Evolutionary conservation across 2,888 invertebrate genomes (phyloP).

Genomic region (Cheilosia variabilis): DNA sequence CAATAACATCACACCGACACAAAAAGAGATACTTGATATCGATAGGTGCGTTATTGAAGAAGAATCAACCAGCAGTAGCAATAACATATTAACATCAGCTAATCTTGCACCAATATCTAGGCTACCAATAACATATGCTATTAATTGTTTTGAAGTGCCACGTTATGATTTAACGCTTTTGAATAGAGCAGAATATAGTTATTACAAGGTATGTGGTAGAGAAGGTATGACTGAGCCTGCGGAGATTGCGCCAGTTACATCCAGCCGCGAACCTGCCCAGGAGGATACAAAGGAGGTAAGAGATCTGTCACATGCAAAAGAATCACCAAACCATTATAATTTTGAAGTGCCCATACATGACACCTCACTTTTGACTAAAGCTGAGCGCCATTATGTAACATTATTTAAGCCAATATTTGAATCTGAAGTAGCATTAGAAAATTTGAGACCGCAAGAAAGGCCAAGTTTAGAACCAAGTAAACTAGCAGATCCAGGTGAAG

Average conservation of each 20-base stretch:
- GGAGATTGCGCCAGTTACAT: slow-evolving; percentile 22
- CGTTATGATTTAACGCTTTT: slow-evolving; percentile 72
- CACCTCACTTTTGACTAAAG: slow-evolving; percentile 28
- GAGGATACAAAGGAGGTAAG: slow-evolving; percentile 54
- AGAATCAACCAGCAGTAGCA: slow-evolving; percentile 44
- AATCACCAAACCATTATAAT: slow-evolving; percentile 50
- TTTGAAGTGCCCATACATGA: slow-evolving; percentile 68
- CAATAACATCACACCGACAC: slow-evolving; percentile 50
- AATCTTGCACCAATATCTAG: slow-evolving; percentile 68
- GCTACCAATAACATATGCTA: slow-evolving; percentile 68
- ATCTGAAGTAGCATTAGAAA: background rate
- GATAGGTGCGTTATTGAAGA: slow-evolving; percentile 39
- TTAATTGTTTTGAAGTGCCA: slow-evolving; percentile 73
- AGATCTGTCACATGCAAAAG: slow-evolving; percentile 15
- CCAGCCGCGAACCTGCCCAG: slow-evolving; percentile 6
- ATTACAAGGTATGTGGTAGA: slow-evolving; percentile 56
- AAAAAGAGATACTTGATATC: slow-evolving; percentile 40
- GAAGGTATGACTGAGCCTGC: slow-evolving; percentile 26
- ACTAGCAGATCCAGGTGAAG: background rate
- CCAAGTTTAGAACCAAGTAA: slow-evolving; percentile 75
- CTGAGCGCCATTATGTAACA: slow-evolving; percentile 32
- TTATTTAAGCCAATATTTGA: slow-evolving; percentile 13
- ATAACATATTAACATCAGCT: slow-evolving; percentile 71
- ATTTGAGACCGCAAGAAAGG: slow-evolving; percentile 53
- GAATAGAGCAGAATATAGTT: slow-evolving; percentile 69